A percentile compares a stretch with the other conserved stretches of the same genome.
These are phyloP conservation scores for Meriones psammophilus DNA, from an alignment of 2,797 vertebrate species.

Conservation along the genomic window DNA sequence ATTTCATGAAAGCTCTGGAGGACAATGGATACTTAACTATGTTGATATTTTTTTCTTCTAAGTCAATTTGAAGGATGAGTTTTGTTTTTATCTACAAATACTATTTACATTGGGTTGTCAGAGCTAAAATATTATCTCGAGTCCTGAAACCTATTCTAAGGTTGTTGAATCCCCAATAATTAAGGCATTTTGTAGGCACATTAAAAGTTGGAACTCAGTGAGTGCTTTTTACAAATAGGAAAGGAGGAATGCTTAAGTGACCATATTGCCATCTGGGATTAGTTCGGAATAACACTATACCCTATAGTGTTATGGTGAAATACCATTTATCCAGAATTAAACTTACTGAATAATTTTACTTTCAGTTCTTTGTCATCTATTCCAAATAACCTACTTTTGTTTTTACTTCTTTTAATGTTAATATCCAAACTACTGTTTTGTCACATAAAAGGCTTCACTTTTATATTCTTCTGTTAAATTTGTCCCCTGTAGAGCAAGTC, in stretches of 20 bases:
- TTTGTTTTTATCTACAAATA: neutral
- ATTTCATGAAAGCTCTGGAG: neutral
- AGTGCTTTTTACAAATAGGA: neutral
- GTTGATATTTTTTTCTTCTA: conserved; percentile 24
- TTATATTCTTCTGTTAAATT: conserved; percentile 36
- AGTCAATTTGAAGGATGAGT: conserved; percentile 3
- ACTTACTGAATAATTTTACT: neutral
- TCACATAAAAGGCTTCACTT: neutral
- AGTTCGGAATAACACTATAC: neutral
- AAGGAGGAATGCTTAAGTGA: neutral
- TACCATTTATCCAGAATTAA: neutral
- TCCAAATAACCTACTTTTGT: neutral
- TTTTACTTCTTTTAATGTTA: neutral
- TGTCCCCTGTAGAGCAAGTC: neutral
- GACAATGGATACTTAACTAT: neutral
- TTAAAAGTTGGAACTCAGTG: neutral
- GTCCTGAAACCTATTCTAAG: neutral
- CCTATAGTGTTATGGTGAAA: neutral
- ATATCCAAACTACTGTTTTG: neutral
- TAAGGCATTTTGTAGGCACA: neutral
- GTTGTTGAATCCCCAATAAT: neutral
- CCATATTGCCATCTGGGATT: neutral
- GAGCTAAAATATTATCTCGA: neutral
- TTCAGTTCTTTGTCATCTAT: neutral
- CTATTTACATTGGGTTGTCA: neutral